Evolutionary conservation across 2,113 vertebrate species (phyloP).

Genomic region (Arenaria interpres): DNA sequence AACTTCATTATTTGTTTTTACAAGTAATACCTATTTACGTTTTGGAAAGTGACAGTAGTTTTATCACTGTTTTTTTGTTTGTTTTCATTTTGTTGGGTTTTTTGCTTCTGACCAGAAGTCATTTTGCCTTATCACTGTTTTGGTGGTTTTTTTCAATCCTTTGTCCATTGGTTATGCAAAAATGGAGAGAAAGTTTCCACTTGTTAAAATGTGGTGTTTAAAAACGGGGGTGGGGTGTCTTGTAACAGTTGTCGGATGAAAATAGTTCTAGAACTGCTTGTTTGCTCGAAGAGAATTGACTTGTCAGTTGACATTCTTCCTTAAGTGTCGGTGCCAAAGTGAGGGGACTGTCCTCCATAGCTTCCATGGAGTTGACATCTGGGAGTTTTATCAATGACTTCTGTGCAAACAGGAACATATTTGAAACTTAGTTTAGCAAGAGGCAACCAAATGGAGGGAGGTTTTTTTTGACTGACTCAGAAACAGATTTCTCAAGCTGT

Average conservation of each 20-base stretch:
- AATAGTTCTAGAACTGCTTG: neutral
- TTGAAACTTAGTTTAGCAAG: neutral
- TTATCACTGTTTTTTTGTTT: neutral
- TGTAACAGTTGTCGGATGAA: neutral
- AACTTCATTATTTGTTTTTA: neutral
- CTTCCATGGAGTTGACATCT: neutral
- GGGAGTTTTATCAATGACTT: neutral
- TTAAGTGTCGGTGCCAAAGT: neutral
- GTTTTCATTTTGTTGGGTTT: neutral
- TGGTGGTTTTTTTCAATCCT: neutral
- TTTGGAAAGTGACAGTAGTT: neutral
- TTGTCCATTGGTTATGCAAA: neutral
- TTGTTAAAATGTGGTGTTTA: neutral
- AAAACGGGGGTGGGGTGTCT: neutral
- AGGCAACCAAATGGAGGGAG: neutral
- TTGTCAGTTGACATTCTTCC: neutral
- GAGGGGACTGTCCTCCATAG: neutral
- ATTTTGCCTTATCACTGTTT: neutral
- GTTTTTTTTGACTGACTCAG: neutral
- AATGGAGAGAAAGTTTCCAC: neutral
- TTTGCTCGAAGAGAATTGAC: neutral
- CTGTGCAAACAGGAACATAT: neutral
- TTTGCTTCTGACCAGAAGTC: neutral
- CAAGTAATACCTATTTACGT: neutral
- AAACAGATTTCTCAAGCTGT: neutral